A percentile compares a stretch with the other conserved stretches of the same genome.
Evolutionary conservation across 2,888 invertebrate genomes (phyloP).

Genomic region (Archips crataeganus): DNA sequence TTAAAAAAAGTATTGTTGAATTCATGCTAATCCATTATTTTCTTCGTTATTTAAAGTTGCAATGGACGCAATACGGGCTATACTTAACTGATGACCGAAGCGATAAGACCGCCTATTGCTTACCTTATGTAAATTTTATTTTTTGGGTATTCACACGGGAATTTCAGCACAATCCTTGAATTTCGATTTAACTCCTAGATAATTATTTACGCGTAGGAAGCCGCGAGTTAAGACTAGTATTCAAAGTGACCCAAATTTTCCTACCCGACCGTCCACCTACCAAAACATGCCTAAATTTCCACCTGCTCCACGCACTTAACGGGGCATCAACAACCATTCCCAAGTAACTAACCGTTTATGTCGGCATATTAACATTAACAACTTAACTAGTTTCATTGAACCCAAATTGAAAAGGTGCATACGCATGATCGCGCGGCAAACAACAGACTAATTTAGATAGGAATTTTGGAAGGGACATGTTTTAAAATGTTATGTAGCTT

Average conservation of each 20-base stretch:
- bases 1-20: no score
- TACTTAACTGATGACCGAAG: no score
- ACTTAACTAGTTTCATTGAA: conserved; percentile 45
- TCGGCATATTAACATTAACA: conserved; percentile 15
- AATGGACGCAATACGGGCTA: no score
- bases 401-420: conserved; percentile 44
- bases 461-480: background rate
- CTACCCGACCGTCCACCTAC: background rate
- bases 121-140: no score
- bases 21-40: no score
- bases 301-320: conserved; percentile 14
- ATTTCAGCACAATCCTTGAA: no score
- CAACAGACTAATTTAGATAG: conserved; percentile 19
- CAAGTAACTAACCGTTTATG: conserved; percentile 37
- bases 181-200: no score
- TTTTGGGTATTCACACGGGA: no score
- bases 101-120: no score
- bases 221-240: no score
- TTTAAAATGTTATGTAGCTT: background rate
- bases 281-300: background rate
- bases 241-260: background rate
- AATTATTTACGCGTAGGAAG: no score
- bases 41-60: no score
- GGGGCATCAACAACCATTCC: conserved; percentile 18
- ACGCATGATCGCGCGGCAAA: conserved; percentile 25